Base-by-base conservation (phyloP, 2,888 invertebrate species). In the Thalpophila matura region DNA sequence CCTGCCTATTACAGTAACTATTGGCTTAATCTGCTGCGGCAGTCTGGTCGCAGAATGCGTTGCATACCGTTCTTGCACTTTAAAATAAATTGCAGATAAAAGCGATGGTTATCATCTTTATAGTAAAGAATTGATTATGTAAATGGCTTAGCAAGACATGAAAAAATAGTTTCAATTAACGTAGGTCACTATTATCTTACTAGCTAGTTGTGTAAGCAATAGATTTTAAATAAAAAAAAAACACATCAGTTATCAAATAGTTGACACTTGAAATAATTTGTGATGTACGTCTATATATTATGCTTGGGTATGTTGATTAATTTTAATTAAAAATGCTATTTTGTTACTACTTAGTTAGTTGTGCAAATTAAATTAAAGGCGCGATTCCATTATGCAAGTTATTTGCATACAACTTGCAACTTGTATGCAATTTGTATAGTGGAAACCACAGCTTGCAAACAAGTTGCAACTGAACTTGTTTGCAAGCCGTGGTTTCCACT, bases 161-260 rank as follows among this genome's bases (percentile, higher is more conserved):
- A 40, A 42, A 20, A 62, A 37, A 62, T 62, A 31, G 38, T 49
- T 74, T 49, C 1, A 29, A 66, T 51, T 33, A 26, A 49, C 31
- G 43, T 74, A 74, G 42, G 47, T 74, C 26, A 54, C 54, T 66
- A 37, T 68, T 67, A 53, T 73, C 59, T 58, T 50, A 69, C 10
- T 53, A 9, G n/a, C n/a, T 53, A 74, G 56, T 57, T 56, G 0
- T 56, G 0, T 71, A 74, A 56, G 75, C 46, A 42, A 26, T 54
- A 61, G 50, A 55, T 43, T 74, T 55, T 42, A 18, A 18, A 40
- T 55, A 42, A 40, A 20, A 50, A 46, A n/a, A n/a, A n/a, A 35
- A 66, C 38, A 54, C 38, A 16, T 50, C 12, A 42, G 16, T 59
- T 33, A 22, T 43, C 18, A 51, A 33, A 22, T 54, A 55, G n/a